These are phyloP conservation scores for Branchinecta sandiegonensis DNA, from an alignment of 2,888 invertebrate genomes.

Conservation along the genomic window DNA sequence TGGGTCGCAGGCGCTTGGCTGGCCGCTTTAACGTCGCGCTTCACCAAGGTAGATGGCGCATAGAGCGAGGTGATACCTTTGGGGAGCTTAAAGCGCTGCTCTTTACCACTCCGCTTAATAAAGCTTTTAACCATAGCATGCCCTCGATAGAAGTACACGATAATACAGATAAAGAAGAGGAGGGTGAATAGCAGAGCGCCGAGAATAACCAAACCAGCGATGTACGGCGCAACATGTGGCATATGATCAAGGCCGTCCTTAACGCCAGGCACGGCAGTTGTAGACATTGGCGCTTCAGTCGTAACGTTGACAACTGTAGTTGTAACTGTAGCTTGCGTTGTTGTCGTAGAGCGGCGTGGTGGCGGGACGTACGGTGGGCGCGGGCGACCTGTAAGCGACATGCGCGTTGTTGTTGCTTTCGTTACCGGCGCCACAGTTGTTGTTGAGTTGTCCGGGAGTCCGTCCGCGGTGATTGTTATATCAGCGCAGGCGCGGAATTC, in stretches of 20 bases:
- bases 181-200: conserved; percentile 30
- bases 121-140: conserved; percentile 26
- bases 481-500: conserved; percentile 39
- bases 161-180: conserved; percentile 28
- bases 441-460: conserved; percentile 26
- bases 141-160: conserved; percentile 31
- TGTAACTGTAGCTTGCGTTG: conserved; percentile 49
- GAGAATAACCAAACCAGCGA: conserved; percentile 29
- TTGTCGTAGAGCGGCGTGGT: conserved; percentile 39
- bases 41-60: not conserved
- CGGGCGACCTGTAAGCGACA: conserved; percentile 17
- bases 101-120: conserved; percentile 20
- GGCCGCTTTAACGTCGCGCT: not conserved
- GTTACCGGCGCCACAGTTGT: conserved; percentile 19
- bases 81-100: conserved; percentile 18
- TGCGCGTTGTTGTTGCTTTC: not conserved
- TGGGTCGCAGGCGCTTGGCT: not conserved
- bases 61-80: conserved; percentile 1
- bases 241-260: conserved; percentile 23
- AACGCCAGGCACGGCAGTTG: conserved; percentile 25
- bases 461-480: conserved; percentile 28
- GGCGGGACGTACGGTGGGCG: conserved; percentile 9
- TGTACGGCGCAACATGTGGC: conserved; percentile 28
- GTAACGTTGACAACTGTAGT: conserved; percentile 1
- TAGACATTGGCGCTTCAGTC: not conserved